Evolutionary conservation across 2,888 invertebrate species (phyloP).

Genomic region (Eupithecia subfuscata): DNA sequence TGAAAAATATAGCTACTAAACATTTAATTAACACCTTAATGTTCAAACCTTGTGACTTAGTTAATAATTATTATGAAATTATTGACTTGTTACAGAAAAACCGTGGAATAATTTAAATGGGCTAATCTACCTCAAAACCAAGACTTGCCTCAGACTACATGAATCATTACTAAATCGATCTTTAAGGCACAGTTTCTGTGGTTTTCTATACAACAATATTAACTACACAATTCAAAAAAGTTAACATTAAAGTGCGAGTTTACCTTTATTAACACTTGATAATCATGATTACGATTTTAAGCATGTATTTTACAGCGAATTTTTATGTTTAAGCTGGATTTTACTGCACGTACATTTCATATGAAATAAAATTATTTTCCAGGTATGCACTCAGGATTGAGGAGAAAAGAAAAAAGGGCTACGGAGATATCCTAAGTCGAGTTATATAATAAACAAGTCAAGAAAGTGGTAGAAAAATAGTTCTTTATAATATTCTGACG

Average conservation of each 20-base stretch:
- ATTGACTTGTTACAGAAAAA: neutral
- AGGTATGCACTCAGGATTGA: neutral
- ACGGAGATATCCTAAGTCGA: neutral
- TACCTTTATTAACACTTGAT: neutral
- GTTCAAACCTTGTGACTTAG: neutral
- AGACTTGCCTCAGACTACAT: neutral
- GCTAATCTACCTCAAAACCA: neutral
- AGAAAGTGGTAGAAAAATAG: neutral
- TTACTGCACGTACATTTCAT: no score
- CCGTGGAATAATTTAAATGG: neutral
- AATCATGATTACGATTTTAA: neutral
- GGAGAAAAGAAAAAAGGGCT: neutral
- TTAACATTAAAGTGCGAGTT: neutral
- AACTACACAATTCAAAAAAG: conserved; percentile 1
- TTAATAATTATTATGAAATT: neutral
- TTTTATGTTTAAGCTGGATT: neutral
- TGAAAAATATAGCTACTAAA: neutral
- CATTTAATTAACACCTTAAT: neutral
- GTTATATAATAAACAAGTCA: neutral
- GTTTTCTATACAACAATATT: conserved; percentile 12
- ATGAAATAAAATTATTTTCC: neutral
- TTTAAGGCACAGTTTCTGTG: conserved; percentile 59
- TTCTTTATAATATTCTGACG: neutral
- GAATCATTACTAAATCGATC: conserved; percentile 25
- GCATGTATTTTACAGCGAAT: neutral